Evolutionary conservation across 2,113 vertebrate genomes (phyloP).

Genomic region (Onychostoma macrolepis): DNA sequence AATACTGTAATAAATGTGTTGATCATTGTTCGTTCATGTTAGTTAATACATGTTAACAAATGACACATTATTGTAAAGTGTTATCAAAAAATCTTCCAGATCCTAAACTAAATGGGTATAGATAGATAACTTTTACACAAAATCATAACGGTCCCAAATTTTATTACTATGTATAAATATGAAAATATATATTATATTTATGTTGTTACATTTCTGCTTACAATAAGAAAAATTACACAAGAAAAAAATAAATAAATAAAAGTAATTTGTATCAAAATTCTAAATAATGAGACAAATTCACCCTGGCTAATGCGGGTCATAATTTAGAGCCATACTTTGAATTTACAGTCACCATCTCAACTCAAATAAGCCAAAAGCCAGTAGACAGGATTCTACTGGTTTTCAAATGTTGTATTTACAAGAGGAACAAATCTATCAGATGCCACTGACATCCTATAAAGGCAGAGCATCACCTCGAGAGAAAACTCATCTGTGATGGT

Average conservation of each 20-base stretch:
- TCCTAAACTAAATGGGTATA: too few species aligned
- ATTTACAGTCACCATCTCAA: neutral
- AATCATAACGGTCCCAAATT: too few species aligned
- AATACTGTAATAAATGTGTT: too few species aligned
- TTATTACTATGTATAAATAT: too few species aligned
- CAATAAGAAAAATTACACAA: neutral
- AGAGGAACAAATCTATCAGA: neutral
- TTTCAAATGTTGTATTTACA: neutral
- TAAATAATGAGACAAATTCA: neutral
- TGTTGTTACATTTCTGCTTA: neutral
- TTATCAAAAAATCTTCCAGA: too few species aligned
- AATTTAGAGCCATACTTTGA: neutral
- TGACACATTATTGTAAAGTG: too few species aligned
- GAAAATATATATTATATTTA: too few species aligned
- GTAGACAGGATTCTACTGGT: neutral
- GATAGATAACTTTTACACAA: too few species aligned
- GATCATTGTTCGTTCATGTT: too few species aligned
- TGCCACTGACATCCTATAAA: neutral
- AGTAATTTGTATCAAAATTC: too few species aligned
- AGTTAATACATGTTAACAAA: too few species aligned
- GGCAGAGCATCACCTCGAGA: neutral
- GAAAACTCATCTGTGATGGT: slow-evolving; percentile 7
- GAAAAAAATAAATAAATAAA: too few species aligned
- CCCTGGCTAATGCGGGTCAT: neutral
- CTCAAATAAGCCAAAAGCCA: neutral